A percentile compares a stretch with the other conserved stretches of the same genome.
These are phyloP conservation scores for Eumerus sabulonum DNA, from an alignment of 2,888 invertebrate genomes.

Conservation along the genomic window DNA sequence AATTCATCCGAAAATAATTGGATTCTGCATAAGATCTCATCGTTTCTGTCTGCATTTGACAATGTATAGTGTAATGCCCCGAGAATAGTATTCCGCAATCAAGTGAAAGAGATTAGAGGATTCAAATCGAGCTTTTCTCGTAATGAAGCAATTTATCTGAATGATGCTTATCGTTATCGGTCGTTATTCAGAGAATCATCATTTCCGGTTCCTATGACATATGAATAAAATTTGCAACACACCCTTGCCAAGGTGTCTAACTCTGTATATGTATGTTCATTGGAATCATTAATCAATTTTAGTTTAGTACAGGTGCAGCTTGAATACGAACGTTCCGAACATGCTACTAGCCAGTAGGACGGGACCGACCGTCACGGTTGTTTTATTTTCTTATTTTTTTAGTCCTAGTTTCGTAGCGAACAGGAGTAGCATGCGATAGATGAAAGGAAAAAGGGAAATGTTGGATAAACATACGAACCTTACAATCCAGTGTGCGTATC, in stretches of 20 bases:
- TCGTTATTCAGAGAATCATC: background rate
- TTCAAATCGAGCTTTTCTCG: background rate
- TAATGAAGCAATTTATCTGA: background rate
- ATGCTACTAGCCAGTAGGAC: conserved; percentile 9
- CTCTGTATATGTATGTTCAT: no score
- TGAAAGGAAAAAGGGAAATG: background rate
- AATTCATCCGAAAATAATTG: conserved; percentile 40
- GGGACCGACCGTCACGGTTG: no score
- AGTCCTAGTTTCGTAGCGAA: background rate
- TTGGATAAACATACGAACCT: conserved; percentile 35
- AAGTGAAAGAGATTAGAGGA: no score
- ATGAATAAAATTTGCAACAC: conserved; percentile 1
- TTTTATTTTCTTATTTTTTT: conserved; percentile 1
- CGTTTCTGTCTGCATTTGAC: background rate
- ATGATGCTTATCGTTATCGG: no score
- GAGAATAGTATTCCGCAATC: no score
- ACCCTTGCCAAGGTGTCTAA: no score
- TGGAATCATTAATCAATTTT: conserved; percentile 29
- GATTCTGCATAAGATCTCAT: conserved; percentile 29
- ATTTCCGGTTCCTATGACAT: background rate
- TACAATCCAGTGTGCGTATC: conserved; percentile 14
- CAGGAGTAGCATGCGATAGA: conserved; percentile 37
- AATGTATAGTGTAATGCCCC: no score
- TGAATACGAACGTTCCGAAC: conserved; percentile 7
- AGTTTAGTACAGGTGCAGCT: conserved; percentile 1